Evolutionary conservation across 1,140 invertebrate genomes (phyloP), one percentile per base, ranked within the genome.

Genomic region (Danaus plexippus): DNA sequence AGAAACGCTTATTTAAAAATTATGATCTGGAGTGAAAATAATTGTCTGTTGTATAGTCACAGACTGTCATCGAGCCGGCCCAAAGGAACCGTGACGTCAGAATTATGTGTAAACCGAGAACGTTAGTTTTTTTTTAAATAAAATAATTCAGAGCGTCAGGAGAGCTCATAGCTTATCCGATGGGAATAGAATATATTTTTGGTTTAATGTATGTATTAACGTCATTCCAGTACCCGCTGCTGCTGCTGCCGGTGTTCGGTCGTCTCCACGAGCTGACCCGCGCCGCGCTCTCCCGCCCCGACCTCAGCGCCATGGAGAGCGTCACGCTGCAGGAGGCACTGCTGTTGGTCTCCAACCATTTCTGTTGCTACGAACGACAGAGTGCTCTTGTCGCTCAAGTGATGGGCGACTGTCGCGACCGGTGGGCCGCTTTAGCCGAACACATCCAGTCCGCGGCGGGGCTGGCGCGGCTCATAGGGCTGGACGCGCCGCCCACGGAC

Each of bases 331-430:
- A 88, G 73, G 94, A 95, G 78, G 92, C 94, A 0, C 73, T 95
- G 11, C 75, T 96, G 3, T 83, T 95, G 1, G 94, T 94, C 66
- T 96, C 95, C 13, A 98, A 97, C 88, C 93, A 96, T 72, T 95
- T 95, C 71, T 92, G 94, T 73, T 94, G 97, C 82, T 97, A 94
- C 75, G 92, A 95, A 59, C 90, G 94, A 3, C 95, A 97, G 76
- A 92, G 92, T 15, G 86, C 89, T 13, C 96, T 96, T 64, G 92
- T 97, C 3, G 91, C 91, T n/a, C 93, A 96, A 84, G 91, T 96
- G 18, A 63, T 88, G 11, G 85, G 82, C 49, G 72, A 81, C 52
- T 80, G 78, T 60, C 73, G 73, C 9, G 67, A 77, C 5, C 90
- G 91, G 9, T 94, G 94, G 89, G 69, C 91, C 3, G 71, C 87